phyloP scores from a whole-genome alignment of 2,888 invertebrate species.

The Sesamia inferens region DNA sequence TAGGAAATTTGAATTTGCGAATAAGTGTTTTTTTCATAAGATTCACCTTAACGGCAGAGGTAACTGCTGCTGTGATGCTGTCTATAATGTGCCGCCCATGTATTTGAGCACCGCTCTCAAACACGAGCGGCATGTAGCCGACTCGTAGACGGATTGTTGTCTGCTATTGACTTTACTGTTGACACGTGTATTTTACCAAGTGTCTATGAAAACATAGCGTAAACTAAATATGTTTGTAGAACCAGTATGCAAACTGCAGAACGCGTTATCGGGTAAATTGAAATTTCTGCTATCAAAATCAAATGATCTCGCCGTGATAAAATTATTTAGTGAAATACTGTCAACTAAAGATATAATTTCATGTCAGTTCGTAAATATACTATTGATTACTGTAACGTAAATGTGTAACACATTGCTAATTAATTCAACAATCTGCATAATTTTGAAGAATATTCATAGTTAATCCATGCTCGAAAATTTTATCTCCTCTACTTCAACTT shows the following conservation, averaged over 20 bases:
- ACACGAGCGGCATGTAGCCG: too few species aligned
- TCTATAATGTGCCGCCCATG: not conserved
- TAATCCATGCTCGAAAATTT: too few species aligned
- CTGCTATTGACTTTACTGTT: too few species aligned
- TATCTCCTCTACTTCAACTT: too few species aligned
- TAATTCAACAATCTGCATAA: too few species aligned
- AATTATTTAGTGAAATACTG: constrained; percentile 36
- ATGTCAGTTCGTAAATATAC: not conserved
- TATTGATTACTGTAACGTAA: not conserved
- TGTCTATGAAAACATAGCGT: constrained; percentile 26
- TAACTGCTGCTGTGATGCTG: not conserved
- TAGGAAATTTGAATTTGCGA: not conserved
- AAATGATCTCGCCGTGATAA: constrained; percentile 31
- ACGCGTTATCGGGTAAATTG: constrained; percentile 19
- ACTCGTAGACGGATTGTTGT: too few species aligned
- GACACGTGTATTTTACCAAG: too few species aligned
- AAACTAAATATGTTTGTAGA: constrained; percentile 48
- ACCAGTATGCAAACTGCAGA: constrained; percentile 48
- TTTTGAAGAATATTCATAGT: too few species aligned
- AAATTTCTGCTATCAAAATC: constrained; percentile 38
- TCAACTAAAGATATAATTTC: constrained; percentile 7
- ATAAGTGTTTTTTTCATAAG: not conserved
- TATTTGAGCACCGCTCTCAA: too few species aligned
- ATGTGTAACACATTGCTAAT: too few species aligned
- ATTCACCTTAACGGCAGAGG: not conserved